Evolutionary conservation across 2,113 vertebrate species (phyloP), one percentile per base, ranked within the genome.

Genomic region (Thermophis baileyi): DNA sequence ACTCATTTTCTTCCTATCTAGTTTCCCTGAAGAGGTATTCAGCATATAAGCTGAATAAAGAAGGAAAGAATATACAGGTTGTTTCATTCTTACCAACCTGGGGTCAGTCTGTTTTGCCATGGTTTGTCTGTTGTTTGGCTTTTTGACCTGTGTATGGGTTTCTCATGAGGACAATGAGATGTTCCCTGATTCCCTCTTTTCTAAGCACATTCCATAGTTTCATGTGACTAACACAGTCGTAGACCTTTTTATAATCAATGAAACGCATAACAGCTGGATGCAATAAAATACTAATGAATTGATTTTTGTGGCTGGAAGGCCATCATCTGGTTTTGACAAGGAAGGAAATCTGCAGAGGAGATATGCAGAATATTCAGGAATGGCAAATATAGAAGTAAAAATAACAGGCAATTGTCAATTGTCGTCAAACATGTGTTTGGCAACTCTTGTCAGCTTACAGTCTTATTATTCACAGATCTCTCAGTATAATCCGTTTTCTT

Each of bases 261-360:
- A 81, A 81, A 16, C 1, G 2, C 69, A 40, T 40, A 81, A 35
- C 87, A 95, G 22, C 25, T 53, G 53, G 88, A 94, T 96, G 96
- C 94, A 85, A 63, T 95, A 96, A 92, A 97, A 55, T 93, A 91
- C 81, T n/a, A 94, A 93, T 91, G 57, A 93, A 89, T 54, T 97
- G 94, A 90, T 91, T 54, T 85, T 2, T 2, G 27, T 97, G 85
- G 92, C 94, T 90, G 94, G 85, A 92, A 25, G 9, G 40, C 94
- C 95, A 25, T 90, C 94, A 40, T 49, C 74, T 93, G 96, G 40
- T 91, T 97, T 96, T 94, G 95, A 94, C 87, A 95, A 96, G 91
- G 95, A 95, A 93, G 94, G 95, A 93, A 93, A 93, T 50, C 57
- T 95, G 94, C 18, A 81, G 8, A 44, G 74, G 96, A 95, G 92